Evolutionary conservation across 2,888 invertebrate species (phyloP), one percentile per base, ranked within the genome.

Genomic region (Endotricha flammealis): DNA sequence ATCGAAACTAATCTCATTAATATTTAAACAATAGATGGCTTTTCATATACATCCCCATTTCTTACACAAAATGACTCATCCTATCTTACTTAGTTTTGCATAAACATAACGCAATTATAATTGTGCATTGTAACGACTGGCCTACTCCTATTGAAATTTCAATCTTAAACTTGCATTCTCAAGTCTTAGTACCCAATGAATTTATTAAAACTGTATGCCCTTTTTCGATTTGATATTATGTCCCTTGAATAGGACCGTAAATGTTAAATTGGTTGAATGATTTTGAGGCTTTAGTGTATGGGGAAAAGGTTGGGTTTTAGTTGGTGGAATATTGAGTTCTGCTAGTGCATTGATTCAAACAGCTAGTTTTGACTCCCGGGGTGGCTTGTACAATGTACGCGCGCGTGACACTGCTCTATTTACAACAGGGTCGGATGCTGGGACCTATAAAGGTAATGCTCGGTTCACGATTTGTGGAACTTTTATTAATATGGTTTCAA

Each of bases 351-450:
- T 61, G 73, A 67, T 72, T 70, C 66, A 64, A 70, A 66, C 68
- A 73, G 75, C 77, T 80, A 79, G 78, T 78, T 77, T 73, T 76
- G 75, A 74, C 78, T 79, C 81, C 79, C 76, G 77, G 81, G 82
- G 82, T 83, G 82, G 81, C 75, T 81, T 72, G 78, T 76, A 79
- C 81, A 77, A 70, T 82, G 83, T 81, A 77, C 62, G 62, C 64
- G 70, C 73, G 79, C 80, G 82, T 81, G 83, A 82, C 83, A 83
- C 72, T 73, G 77, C 71, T 78, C 83, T 83, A 79, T 83, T 81
- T 83, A 82, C 80, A 81, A 80, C 55, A 56, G 55, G 55, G 60
- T 54, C 58, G 64, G 54, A 55, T 57, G 63, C 66, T 53, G 62
- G 64, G 67, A 67, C 58, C 68, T 57, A 64, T 66, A 65, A 64